Evolutionary conservation across 1,140 invertebrate species (phyloP).

Genomic region (Chironomus tepperi): DNA sequence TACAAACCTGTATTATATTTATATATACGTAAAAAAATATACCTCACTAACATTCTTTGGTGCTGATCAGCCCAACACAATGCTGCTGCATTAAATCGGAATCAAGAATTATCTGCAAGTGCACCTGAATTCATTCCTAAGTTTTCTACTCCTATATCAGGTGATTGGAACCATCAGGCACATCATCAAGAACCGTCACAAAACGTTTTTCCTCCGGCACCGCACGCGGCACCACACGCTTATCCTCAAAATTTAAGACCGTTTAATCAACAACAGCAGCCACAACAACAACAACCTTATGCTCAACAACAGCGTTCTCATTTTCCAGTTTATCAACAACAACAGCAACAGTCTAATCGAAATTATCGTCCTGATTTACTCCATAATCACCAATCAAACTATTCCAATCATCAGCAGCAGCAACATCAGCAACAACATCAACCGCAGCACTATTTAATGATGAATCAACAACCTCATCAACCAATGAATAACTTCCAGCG

Average conservation of each 20-base stretch:
- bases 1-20: not conserved
- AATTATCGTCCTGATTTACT: not conserved
- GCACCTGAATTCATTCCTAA: slow-evolving; percentile 15
- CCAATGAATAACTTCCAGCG: slow-evolving; percentile 26
- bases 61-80: slow-evolving; percentile 11
- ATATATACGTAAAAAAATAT: not conserved
- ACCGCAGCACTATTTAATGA: slow-evolving; percentile 25
- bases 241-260: not conserved
- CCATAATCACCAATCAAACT: slow-evolving; percentile 25
- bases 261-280: not conserved
- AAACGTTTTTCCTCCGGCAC: not conserved
- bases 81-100: slow-evolving; percentile 11
- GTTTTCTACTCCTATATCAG: slow-evolving; percentile 17
- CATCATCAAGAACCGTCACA: slow-evolving; percentile 30
- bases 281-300: not conserved
- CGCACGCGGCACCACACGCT: not conserved
- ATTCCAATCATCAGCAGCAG: slow-evolving; percentile 32
- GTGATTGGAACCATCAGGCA: slow-evolving; percentile 27
- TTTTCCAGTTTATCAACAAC: slow-evolving; percentile 27
- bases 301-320: slow-evolving; percentile 25
- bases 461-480: slow-evolving; percentile 24
- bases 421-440: too few species aligned
- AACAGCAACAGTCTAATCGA: slow-evolving; percentile 31
- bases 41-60: slow-evolving; percentile 1
- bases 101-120: not conserved